These are phyloP conservation scores for Strigamia maritima DNA, from an alignment of 2,888 invertebrate species.

Conservation along the genomic window DNA sequence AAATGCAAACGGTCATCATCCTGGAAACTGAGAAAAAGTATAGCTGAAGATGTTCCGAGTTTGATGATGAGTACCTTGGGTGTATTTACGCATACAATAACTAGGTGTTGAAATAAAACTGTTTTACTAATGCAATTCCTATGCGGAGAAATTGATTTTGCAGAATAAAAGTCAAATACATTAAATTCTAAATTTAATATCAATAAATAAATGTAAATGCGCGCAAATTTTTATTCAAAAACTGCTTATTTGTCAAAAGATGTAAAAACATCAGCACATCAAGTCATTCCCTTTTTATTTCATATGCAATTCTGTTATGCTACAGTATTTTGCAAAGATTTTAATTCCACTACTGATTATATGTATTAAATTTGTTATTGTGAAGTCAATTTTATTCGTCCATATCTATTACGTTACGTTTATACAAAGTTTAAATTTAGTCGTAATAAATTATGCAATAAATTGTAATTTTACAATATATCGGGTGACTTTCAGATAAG, in stretches of 20 bases:
- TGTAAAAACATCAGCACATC: not conserved
- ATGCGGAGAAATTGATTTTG: not conserved
- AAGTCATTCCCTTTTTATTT: not conserved
- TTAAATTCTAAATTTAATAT: not conserved
- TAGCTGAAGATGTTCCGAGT: not conserved
- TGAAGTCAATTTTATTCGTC: too few relatives aligned
- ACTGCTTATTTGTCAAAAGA: not conserved
- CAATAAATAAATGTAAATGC: not conserved
- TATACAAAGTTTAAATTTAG: not conserved
- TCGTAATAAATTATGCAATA: not conserved
- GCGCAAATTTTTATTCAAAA: not conserved
- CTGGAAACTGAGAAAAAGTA: not conserved
- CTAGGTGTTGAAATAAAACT: not conserved
- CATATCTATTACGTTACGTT: too few relatives aligned
- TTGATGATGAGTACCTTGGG: slow-evolving; percentile 13
- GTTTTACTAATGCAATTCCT: not conserved
- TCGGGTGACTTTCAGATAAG: not conserved
- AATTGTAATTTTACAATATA: not conserved
- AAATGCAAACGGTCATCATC: not conserved
- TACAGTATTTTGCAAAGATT: too few relatives aligned
- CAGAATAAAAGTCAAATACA: not conserved
- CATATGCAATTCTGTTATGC: not conserved
- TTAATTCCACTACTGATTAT: too few relatives aligned
- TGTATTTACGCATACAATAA: not conserved
- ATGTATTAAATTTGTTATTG: too few relatives aligned